Evolutionary conservation across 2,797 vertebrate genomes (phyloP), one percentile per base, ranked within the genome.

Genomic region (Hydrocynus forskahlii): DNA sequence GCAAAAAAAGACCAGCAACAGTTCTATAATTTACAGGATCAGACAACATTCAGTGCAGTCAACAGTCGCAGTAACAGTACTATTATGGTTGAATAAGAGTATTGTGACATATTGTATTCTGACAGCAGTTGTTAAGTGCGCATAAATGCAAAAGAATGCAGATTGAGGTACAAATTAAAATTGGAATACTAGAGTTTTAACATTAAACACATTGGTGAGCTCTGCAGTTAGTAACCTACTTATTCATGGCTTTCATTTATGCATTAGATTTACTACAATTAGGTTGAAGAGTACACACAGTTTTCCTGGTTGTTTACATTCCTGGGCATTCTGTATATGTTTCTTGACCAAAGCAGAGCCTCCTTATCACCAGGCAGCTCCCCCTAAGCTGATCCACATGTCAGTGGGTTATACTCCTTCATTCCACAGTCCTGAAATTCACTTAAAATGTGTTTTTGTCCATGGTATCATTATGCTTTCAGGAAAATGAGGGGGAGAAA

Each of bases 241-340:
- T 16, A 19, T 70, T 69, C n/a, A 13, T 6, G 23, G 40, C 45
- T 48, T 23, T 48, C 43, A 23, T 8, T 12, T 0, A 48, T 9
- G n/a, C 13, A 23, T 23, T 69, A 48, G 4, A 35, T 69, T 12
- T 48, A 16, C n/a, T 35, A 35, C 35, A 35, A 29, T 54, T 71
- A 54, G 3, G 45, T 48, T 69, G 23, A 69, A 69, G 48, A 50
- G 21, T 45, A 10, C 67, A 10, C 40, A 48, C n/a, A 68, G 12
- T 70, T n/a, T 6, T 71, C 25, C 48, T 71, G 48, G 14, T 40
- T 73, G 71, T 73, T 73, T 73, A 73, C 71, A 73, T 73, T 59
- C 71, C 54, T 73, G 5, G 17, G 29, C 29, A 40, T 40, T 57
- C 54, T 55, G 71, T 40, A n/a, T 73, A 48, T 57, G 50, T 57